These are phyloP conservation scores for Heterotilapia buettikoferi DNA, from an alignment of 2,113 vertebrate species.

Conservation along the genomic window DNA sequence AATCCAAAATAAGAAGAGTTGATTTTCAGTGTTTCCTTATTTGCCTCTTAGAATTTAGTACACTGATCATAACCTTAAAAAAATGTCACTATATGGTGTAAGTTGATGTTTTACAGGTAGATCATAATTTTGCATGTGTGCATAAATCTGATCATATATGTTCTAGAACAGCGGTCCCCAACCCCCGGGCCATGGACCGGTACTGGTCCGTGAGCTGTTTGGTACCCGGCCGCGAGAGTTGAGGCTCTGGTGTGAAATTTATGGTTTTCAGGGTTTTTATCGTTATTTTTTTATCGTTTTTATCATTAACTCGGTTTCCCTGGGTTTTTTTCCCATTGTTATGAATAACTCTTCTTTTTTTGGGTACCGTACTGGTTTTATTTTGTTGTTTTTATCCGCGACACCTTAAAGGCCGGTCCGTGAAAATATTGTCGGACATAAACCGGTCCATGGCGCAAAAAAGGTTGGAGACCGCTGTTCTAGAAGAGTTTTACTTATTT, in stretches of 20 bases:
- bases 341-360: neutral
- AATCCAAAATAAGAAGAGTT: neutral
- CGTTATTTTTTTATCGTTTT: neutral
- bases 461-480: neutral
- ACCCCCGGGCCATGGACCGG: neutral
- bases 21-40: neutral
- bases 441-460: neutral
- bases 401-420: neutral
- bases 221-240: neutral
- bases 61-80: neutral
- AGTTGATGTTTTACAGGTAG: neutral
- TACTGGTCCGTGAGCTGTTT: accelerated
- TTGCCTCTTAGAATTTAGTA: neutral
- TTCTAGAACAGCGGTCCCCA: accelerated
- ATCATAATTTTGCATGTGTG: neutral
- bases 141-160: neutral
- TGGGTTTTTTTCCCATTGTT: neutral
- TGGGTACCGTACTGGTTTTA: neutral
- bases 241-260: neutral
- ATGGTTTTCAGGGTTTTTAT: neutral
- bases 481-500: neutral
- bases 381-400: neutral
- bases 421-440: neutral
- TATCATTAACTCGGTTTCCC: neutral
- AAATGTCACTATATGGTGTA: neutral